These are phyloP conservation scores for Chelon labrosus DNA, from an alignment of 2,797 vertebrate species.

Conservation along the genomic window DNA sequence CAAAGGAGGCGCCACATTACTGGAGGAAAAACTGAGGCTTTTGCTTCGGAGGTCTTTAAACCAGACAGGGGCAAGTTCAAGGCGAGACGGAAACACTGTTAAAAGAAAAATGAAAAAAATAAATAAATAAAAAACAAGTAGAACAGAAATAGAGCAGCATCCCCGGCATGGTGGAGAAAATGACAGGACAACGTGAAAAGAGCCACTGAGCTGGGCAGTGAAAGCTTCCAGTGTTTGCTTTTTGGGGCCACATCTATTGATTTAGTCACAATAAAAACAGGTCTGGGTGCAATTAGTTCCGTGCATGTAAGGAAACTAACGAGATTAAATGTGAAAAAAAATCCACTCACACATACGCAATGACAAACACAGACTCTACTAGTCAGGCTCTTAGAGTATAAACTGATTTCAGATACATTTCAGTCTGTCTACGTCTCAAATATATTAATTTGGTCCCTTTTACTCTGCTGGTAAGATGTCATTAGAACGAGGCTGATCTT, in stretches of 20 bases:
- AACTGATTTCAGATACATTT: background rate
- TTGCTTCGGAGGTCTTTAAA: conserved; percentile 43
- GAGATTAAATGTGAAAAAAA: conserved; percentile 23
- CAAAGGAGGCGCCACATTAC: background rate
- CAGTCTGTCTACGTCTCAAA: no score
- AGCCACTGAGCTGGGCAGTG: background rate
- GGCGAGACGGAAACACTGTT: conserved; percentile 38
- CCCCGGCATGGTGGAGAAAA: conserved; percentile 16
- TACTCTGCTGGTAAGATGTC: background rate
- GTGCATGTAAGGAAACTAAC: background rate
- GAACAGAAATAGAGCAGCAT: conserved; percentile 10
- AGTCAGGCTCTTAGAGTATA: background rate
- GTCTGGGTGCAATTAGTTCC: conserved; percentile 6
- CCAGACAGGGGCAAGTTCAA: conserved; percentile 31
- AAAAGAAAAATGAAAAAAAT: background rate
- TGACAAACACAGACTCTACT: conserved; percentile 1
- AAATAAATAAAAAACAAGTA: conserved; percentile 38
- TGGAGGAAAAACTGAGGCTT: conserved; percentile 16
- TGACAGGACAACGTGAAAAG: background rate
- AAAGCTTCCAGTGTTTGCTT: conserved; percentile 16
- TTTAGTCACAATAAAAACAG: conserved; percentile 10
- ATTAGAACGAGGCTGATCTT: background rate
- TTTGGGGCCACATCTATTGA: background rate
- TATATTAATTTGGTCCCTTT: background rate
- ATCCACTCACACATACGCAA: conserved; percentile 4